Evolutionary conservation across 2,113 vertebrate species (phyloP), one percentile per base, ranked within the genome.

Genomic region (Catagonus wagneri): DNA sequence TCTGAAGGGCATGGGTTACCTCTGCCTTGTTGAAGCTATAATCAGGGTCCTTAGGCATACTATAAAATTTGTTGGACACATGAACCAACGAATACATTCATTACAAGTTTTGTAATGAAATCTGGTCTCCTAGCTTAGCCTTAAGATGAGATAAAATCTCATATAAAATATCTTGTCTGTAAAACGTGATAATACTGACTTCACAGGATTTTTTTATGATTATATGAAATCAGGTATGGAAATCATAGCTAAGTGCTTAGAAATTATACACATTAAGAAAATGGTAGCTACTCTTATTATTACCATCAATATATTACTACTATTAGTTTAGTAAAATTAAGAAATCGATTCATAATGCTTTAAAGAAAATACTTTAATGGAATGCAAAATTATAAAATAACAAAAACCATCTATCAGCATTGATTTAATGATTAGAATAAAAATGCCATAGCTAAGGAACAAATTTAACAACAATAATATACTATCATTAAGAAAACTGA

Each of bases 21-120:
- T 72, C n/a, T 56, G 10, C 36, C 20, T 66, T 76, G 5, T 52
- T 89, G 89, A 65, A 81, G 27, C 19, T 71, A 44, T 66, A 81
- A 19, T 89, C 7, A 79, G 3, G 20, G 19, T 50, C 23, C 39
- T 79, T 44, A 80, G 66, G 52, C 15, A 69, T 16, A 34, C 15
- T 44, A 78, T 52, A 83, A 87, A 92, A 92, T 83, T 61, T 86
- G 32, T 36, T 68, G 34, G 4, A 68, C 25, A 74, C 95, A 85
- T 91, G 44, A 93, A 56, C 17, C 12, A 85, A 34, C 69, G 9
- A 60, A 44, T 19, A 32, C 0, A 72, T 36, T 72, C 34, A 60
- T 36, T 58, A 81, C 1, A 95, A 89, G 61, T 81, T 89, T 88
- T 86, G 89, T 60, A 81, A n/a, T 66, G 78, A 95, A 92, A 93